Conservation (phyloP, 2,888 invertebrate genomes). For the Adelognathus sp. region DNA sequence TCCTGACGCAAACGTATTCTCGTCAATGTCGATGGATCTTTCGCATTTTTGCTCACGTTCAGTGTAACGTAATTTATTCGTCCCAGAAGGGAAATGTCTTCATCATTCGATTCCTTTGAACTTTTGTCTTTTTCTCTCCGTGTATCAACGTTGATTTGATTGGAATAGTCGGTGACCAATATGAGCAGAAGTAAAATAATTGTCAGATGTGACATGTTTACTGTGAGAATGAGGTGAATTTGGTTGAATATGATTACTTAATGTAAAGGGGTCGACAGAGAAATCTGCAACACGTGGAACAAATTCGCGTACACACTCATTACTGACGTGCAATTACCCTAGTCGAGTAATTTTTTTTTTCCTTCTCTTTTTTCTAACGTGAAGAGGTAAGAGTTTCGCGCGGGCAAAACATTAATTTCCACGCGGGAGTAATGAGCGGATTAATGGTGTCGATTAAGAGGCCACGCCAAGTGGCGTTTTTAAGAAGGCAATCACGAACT, state of each 20-base stretch:
- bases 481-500: conserved; percentile 14
- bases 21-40: not conserved
- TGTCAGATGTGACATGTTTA: conserved; percentile 37
- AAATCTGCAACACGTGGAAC: conserved; percentile 28
- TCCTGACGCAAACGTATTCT: conserved; percentile 21
- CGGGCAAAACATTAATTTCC: conserved; percentile 16
- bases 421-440: conserved; percentile 41
- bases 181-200: conserved; percentile 49
- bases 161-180: not conserved
- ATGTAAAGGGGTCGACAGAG: not conserved
- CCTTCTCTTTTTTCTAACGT: not conserved
- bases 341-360: conserved; percentile 7
- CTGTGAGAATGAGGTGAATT: not conserved
- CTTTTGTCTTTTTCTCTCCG: not conserved
- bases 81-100: not conserved
- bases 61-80: not conserved
- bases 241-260: no score
- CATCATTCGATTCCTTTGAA: not conserved
- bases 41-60: not conserved
- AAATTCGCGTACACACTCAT: conserved; percentile 33
- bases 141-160: not conserved
- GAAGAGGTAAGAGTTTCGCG: conserved; percentile 24
- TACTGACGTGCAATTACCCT: conserved; percentile 24
- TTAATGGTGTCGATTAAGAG: conserved; percentile 52
- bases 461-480: conserved; percentile 24